Evolutionary conservation across 2,797 vertebrate genomes (phyloP), one percentile per base, ranked within the genome.

Genomic region (Pitangus sulphuratus): DNA sequence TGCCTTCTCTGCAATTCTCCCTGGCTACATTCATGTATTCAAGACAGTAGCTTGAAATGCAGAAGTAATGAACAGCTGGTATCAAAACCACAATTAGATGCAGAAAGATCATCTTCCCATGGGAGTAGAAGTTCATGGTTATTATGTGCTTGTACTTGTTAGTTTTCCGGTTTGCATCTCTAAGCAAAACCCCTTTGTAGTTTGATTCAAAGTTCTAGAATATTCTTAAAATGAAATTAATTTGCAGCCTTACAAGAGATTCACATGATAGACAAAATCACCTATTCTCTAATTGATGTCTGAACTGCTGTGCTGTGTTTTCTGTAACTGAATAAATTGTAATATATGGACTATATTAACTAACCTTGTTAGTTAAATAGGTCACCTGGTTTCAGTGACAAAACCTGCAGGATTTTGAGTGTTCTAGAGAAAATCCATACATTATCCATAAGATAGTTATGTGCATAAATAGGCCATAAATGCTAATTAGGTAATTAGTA

Each of bases 1-100:
- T 47, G 45, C 54, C 30, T 72, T 71, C 76, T 91, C 82, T 84
- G 64, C 72, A 88, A 0, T 89, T 92, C 61, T 88, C 42, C 76
- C 75, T 91, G 68, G 37, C 76, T 91, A 8, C 54, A 4, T 75
- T 95, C 42, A 66, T 26, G 17, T 37, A 80, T 62, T 87, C 54
- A 91, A 71, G 24, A 25, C 61, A 84, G 84, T 81, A 78, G 50
- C 48, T 69, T 93, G 95, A 96, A 96, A 78, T 60, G 56, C 14
- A 87, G 45, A 65, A 89, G 65, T 64, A 96, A 91, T 60, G 48
- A 85, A 86, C 94, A 87, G 75, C 75, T 95, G 93, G 57, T 78
- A 77, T 39, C 54, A 92, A 90, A 77, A 57, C 66, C 70, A 42
- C 50, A 61, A 42, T 92, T 89, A 80, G 64, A 86, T 89, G 26